A percentile compares a stretch with the other conserved stretches of the same genome.
Evolutionary conservation across 2,888 invertebrate genomes (phyloP).

Genomic region (Kuschelorhynchus macadamiae): DNA sequence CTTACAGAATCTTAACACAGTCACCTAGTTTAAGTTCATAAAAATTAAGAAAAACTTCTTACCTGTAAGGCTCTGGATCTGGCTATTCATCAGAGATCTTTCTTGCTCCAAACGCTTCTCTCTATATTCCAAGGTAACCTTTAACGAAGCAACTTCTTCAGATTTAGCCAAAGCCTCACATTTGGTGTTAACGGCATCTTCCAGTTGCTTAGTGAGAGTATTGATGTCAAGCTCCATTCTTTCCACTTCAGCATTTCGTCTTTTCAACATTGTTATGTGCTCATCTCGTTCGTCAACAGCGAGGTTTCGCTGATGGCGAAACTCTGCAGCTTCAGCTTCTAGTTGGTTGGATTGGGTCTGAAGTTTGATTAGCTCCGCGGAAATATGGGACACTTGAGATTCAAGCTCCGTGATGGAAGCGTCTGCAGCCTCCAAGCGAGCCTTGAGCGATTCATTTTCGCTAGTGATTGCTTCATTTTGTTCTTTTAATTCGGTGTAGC

Average conservation of each 20-base stretch:
- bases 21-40: too few relatives aligned
- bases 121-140: conserved; percentile 83
- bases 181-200: conserved; percentile 83
- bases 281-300: conserved; percentile 84
- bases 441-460: conserved; percentile 76
- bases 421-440: conserved; percentile 75
- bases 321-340: conserved; percentile 77
- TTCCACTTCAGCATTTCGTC: conserved; percentile 81
- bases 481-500: conserved; percentile 71
- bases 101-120: conserved; percentile 91
- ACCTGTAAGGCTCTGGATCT: conserved; percentile 80
- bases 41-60: too few relatives aligned
- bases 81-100: conserved; percentile 80
- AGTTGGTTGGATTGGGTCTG: conserved; percentile 75
- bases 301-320: conserved; percentile 79
- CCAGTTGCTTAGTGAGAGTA: conserved; percentile 80
- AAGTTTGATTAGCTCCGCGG: conserved; percentile 76
- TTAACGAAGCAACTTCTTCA: conserved; percentile 76
- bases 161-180: conserved; percentile 76
- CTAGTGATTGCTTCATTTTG: conserved; percentile 73
- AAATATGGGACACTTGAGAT: conserved; percentile 75
- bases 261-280: conserved; percentile 78
- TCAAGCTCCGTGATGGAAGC: conserved; percentile 77
- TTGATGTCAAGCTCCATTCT: conserved; percentile 79
- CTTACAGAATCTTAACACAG: too few relatives aligned